Evolutionary conservation across 1,140 invertebrate species (phyloP).

Genomic region (Acromyrmex echinatior): DNA sequence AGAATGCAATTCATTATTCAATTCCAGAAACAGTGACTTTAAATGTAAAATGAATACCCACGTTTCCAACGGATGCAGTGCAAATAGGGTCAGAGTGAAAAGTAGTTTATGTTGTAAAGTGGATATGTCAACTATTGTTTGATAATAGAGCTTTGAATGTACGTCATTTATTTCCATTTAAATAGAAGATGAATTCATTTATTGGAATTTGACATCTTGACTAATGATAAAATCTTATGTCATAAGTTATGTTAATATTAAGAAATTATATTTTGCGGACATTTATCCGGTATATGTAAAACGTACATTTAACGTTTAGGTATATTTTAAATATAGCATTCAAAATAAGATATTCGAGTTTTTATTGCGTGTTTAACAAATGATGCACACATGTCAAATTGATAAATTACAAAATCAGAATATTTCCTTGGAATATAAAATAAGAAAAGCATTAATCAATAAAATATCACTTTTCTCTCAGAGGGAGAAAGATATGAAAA

Average conservation of each 20-base stretch:
- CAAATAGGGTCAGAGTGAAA: conserved; percentile 70
- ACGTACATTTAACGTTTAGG: neutral
- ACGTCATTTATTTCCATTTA: conserved; percentile 2
- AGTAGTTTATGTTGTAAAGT: conserved; percentile 42
- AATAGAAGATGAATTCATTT: conserved; percentile 39
- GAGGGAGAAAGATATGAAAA: conserved; percentile 64
- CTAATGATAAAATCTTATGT: conserved; percentile 19
- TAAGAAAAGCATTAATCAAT: conserved; percentile 4
- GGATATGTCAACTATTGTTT: conserved; percentile 51
- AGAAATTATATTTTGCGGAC: neutral
- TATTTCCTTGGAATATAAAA: neutral
- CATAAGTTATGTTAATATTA: neutral
- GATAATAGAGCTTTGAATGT: conserved; percentile 18
- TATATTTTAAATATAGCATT: neutral
- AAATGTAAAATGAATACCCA: conserved; percentile 61
- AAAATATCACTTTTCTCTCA: neutral
- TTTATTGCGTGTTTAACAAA: neutral
- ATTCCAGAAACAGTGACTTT: conserved; percentile 54
- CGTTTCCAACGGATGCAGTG: conserved; percentile 35
- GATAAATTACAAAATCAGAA: neutral
- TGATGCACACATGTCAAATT: neutral
- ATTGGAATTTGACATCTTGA: conserved; percentile 20
- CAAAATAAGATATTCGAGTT: neutral
- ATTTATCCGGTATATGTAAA: neutral
- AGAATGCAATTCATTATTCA: neutral